Conservation (phyloP, 2,888 invertebrate genomes). For the Agrilus cyanescens region DNA sequence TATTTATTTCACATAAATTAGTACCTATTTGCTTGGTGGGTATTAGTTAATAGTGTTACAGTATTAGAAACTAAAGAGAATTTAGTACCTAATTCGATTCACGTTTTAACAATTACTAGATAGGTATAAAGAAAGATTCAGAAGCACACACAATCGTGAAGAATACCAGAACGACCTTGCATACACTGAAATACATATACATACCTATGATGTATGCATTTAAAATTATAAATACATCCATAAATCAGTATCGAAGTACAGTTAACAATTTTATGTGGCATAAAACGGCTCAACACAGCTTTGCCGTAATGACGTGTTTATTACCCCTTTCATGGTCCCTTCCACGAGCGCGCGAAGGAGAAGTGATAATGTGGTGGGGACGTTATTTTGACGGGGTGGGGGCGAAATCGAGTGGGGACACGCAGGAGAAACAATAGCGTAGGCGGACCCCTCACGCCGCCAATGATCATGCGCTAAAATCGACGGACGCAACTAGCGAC, state of each 20-base stretch:
- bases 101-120: too few relatives aligned
- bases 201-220: constrained; percentile 12
- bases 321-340: constrained; percentile 28
- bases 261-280: constrained; percentile 35
- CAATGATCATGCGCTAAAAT: constrained; percentile 40
- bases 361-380: constrained; percentile 12
- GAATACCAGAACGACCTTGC: constrained; percentile 19
- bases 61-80: too few relatives aligned
- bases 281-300: constrained; percentile 35
- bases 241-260: constrained; percentile 35
- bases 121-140: too few relatives aligned
- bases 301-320: constrained; percentile 39
- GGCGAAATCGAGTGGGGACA: constrained; percentile 17
- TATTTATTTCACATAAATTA: too few relatives aligned
- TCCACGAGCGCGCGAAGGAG: constrained; percentile 17
- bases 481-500: constrained; percentile 32
- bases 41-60: too few relatives aligned
- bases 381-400: constrained; percentile 16
- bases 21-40: too few relatives aligned
- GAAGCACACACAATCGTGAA: constrained; percentile 1
- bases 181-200: constrained; percentile 4
- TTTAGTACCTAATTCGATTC: too few relatives aligned
- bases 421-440: constrained; percentile 22
- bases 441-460: constrained; percentile 31
- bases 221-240: constrained; percentile 24